Conservation (phyloP, 2,797 vertebrate genomes). For the Okamejei kenojei region DNA sequence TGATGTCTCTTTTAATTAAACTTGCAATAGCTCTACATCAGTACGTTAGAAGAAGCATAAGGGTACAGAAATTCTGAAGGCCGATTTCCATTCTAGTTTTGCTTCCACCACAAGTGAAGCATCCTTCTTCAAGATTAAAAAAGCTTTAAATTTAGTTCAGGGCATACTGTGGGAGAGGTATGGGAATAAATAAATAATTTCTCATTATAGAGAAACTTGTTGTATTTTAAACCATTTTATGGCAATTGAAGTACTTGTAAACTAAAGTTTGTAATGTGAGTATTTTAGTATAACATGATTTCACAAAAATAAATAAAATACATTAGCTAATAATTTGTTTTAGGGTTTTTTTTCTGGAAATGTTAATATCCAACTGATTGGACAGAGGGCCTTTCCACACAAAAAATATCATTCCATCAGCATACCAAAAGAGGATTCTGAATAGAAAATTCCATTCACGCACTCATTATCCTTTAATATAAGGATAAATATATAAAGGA, state of each 20-base stretch:
- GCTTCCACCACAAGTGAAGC: neutral
- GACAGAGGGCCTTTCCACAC: neutral
- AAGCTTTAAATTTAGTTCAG: neutral
- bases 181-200: neutral
- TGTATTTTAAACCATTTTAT: neutral
- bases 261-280: neutral
- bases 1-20: neutral
- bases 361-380: neutral
- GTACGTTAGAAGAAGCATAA: neutral
- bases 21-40: neutral
- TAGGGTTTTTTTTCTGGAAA: neutral
- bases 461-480: neutral
- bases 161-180: neutral
- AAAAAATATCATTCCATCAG: neutral
- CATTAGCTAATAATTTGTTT: neutral
- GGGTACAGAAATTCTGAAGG: neutral
- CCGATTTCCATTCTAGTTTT: neutral
- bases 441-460: neutral
- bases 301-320: neutral
- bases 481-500: too few relatives aligned
- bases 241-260: neutral
- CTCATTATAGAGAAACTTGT: neutral
- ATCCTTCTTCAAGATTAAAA: neutral
- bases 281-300: neutral
- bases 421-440: neutral